These are phyloP conservation scores for Synergus laeviventris DNA, from an alignment of 2,888 invertebrate species.

Conservation along the genomic window DNA sequence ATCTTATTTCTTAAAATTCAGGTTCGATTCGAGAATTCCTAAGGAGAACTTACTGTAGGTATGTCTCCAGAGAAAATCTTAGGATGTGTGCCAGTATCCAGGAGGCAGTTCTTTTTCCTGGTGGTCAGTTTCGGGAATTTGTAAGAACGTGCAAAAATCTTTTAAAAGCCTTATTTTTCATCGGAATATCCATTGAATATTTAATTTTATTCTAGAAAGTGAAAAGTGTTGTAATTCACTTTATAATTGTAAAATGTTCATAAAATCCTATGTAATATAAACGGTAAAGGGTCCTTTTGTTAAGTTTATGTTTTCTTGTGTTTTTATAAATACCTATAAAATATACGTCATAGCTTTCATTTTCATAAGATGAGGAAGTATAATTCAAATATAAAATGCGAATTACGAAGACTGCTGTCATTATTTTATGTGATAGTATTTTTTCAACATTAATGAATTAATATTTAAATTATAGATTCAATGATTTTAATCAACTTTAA, in stretches of 20 bases:
- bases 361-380: neutral
- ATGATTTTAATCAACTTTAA: neutral
- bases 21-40: neutral
- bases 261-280: neutral
- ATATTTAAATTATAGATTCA: neutral
- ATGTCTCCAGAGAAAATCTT: neutral
- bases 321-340: neutral
- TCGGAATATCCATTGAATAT: neutral
- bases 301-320: constrained; percentile 21
- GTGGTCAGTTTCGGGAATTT: neutral
- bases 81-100: neutral
- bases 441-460: no score
- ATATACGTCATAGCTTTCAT: neutral
- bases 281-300: constrained; percentile 20
- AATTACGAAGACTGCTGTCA: no score
- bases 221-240: constrained; percentile 13
- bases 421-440: no score
- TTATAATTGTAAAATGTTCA: constrained; percentile 3
- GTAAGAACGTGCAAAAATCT: neutral
- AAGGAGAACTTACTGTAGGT: neutral
- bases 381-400: neutral
- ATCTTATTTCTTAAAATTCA: neutral
- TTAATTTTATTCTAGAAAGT: neutral
- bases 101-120: neutral
- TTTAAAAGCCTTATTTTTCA: neutral